Percentiles rank a stretch among this genome's conserved stretches.
Conservation (phyloP, 2,113 vertebrate genomes). For the Hypocryptadius cinnamomeus region DNA sequence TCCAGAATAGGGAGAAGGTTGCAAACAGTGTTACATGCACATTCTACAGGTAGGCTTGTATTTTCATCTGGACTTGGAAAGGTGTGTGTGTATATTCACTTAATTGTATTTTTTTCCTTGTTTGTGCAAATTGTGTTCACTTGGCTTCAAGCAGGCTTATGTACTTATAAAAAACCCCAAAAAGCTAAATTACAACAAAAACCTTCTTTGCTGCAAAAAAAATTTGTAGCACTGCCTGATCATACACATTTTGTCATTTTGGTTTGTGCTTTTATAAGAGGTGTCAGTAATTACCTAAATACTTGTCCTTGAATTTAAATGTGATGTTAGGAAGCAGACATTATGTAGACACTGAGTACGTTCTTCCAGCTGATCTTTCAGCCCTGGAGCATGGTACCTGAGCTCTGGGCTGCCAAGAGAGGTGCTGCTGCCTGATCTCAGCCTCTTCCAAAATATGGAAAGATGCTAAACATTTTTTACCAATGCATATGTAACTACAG, state of each 20-base stretch:
- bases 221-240: not conserved
- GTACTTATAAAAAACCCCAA: not conserved
- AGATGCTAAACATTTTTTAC: not conserved
- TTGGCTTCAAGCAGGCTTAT: not conserved
- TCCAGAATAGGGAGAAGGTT: not conserved
- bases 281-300: not conserved
- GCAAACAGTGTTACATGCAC: not conserved
- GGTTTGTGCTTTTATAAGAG: not conserved
- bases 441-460: not conserved
- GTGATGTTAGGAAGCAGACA: not conserved
- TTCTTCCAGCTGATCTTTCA: not conserved
- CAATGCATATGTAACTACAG: not conserved
- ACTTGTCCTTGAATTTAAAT: not conserved
- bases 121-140: not conserved
- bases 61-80: not conserved
- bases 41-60: not conserved
- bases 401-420: not conserved
- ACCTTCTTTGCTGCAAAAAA: not conserved
- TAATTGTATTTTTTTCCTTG: not conserved
- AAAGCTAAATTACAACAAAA: not conserved
- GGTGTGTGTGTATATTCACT: not conserved
- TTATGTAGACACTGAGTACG: accelerated
- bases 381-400: not conserved
- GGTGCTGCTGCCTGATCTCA: not conserved
- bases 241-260: not conserved